phyloP scores from a whole-genome alignment of 30 jellyfish, hydroid and myxozoan species.

The Aurelia aurita complex sp. Pacific region DNA sequence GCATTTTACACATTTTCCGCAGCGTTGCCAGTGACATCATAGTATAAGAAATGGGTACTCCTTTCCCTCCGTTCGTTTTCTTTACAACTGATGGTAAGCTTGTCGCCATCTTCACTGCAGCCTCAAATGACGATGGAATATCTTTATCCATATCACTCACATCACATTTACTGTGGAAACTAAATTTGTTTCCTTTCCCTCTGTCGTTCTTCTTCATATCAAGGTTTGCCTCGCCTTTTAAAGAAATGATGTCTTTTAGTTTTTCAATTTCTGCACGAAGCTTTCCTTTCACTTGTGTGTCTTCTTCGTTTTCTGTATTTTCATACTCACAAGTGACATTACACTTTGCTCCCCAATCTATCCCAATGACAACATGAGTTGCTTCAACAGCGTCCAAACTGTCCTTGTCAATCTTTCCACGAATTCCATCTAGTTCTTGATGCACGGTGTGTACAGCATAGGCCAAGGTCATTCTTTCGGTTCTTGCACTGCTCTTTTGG shows the following conservation, averaged over 20 bases:
- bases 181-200: constrained; percentile 16
- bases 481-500: constrained; percentile 52
- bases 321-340: constrained; percentile 50
- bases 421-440: constrained; percentile 58
- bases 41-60: constrained; percentile 40
- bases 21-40: constrained; percentile 44
- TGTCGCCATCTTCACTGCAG: constrained; percentile 36
- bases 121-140: constrained; percentile 63
- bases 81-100: constrained; percentile 43
- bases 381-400: constrained; percentile 43
- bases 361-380: constrained; percentile 73
- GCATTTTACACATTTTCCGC: constrained; percentile 52
- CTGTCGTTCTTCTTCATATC: constrained; percentile 11
- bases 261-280: constrained; percentile 53
- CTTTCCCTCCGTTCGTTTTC: constrained; percentile 60
- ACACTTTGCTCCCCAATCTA: constrained; percentile 83
- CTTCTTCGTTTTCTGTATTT: constrained; percentile 33
- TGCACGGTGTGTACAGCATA: constrained; percentile 48
- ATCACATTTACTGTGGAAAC: constrained; percentile 55
- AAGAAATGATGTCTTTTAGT: constrained; percentile 10
- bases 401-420: constrained; percentile 35
- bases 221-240: constrained; percentile 43
- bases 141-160: constrained; percentile 37
- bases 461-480: constrained; percentile 45
- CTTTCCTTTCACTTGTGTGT: constrained; percentile 30